Evolutionary conservation across 1,140 invertebrate species (phyloP), one percentile per base, ranked within the genome.

Genomic region (Eriocheir sinensis): DNA sequence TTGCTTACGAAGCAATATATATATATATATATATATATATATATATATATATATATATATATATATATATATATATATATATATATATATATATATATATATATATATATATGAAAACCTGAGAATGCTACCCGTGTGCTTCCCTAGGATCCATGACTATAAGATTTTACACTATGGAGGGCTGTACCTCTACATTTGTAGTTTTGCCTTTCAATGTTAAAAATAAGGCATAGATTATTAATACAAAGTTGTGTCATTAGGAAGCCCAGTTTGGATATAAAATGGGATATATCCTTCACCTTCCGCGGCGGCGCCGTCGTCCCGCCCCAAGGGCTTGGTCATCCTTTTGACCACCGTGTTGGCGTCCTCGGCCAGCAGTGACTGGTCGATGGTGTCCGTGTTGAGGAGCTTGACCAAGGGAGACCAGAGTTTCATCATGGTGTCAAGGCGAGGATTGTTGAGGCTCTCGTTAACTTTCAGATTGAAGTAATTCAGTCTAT

Each of bases 371-470:
- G 93, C 94, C 32, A 95, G 89, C 38, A 88, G 15, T 0, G 94
- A n/a, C 27, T 94, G 83, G n/a, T 96, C 92, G 36, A 94, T 95
- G 30, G 93, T 94, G n/a, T 94, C 95, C 27, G 95, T 94, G 40
- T 95, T 95, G 41, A 95, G 81, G 3, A 95, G 91, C 32, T 92
- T 94, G 36, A 95, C 90, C 32, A 91, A 32, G 0, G 95, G 95
- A 1, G 90, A 93, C 95, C 95, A 95, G 6, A 95, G 60, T 36
- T 92, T 93, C 90, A 91, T 94, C 92, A 94, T 95, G 4, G 90
- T 88, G 36, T 93, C 93, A 0, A 91, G 36, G 0, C 81, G 41
- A n/a, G 93, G 89, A 36, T 53, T 89, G 91, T 95, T 95, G 0
- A 95, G 89, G 8, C 91, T 93, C 21, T 53, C 72, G 32, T 83